These are phyloP conservation scores for Theodoxus fluviatilis DNA, from an alignment of 2,888 invertebrate species.

Conservation along the genomic window DNA sequence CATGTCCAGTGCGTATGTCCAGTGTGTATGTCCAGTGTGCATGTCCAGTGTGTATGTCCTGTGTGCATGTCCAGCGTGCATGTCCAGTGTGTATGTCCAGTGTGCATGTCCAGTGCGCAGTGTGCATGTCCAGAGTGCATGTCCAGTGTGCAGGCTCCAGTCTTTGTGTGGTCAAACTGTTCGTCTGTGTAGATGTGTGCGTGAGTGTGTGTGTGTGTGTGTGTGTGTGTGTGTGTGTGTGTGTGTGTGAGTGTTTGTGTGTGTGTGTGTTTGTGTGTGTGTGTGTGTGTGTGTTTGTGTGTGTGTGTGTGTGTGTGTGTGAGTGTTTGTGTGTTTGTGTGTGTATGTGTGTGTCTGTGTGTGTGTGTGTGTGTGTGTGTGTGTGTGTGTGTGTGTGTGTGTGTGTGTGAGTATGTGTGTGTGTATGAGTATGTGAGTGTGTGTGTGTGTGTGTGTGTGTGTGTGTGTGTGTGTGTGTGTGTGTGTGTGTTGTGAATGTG, in stretches of 20 bases:
- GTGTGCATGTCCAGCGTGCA: too few species aligned
- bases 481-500: not conserved
- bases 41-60: too few species aligned
- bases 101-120: too few species aligned
- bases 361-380: not conserved
- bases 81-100: too few species aligned
- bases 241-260: conserved; percentile 1
- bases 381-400: not conserved
- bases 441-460: not conserved
- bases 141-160: too few species aligned
- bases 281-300: not conserved
- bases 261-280: not conserved
- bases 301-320: not conserved
- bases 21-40: too few species aligned
- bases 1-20: too few species aligned
- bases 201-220: not conserved
- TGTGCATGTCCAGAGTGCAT: too few species aligned
- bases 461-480: conserved; percentile 13
- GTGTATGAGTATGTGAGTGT: not conserved
- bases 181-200: not conserved
- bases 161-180: too few species aligned
- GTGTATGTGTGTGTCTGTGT: not conserved
- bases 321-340: not conserved
- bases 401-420: not conserved
- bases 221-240: conserved; percentile 8